A percentile compares a stretch with the other conserved stretches of the same genome.
These are phyloP conservation scores for Aurelia sp. DNA, from an alignment of 30 jellyfish, hydroid and myxozoan genomes.

Conservation along the genomic window DNA sequence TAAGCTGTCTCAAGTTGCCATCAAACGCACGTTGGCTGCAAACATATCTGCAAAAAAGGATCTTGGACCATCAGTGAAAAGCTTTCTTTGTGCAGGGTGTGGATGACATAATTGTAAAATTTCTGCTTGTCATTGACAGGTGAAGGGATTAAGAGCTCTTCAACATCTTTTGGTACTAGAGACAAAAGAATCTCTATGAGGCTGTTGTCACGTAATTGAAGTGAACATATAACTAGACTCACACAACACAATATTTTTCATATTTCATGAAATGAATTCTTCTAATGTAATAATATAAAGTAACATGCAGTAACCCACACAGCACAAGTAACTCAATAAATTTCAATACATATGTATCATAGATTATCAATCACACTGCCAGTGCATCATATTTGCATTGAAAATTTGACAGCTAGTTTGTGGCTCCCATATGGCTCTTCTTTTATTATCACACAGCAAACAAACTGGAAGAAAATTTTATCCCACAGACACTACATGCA, in stretches of 20 bases:
- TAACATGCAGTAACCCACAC: too few relatives aligned
- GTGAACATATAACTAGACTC: neutral
- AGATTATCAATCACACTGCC: neutral
- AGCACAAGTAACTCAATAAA: neutral
- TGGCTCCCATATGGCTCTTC: too few relatives aligned
- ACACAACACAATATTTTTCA: too few relatives aligned
- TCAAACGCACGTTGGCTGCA: constrained; percentile 50
- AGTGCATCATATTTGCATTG: too few relatives aligned
- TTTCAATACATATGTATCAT: neutral
- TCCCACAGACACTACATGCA: neutral
- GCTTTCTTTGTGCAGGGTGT: constrained; percentile 21
- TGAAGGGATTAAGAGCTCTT: constrained; percentile 29
- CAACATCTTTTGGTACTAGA: constrained; percentile 29
- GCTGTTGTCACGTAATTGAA: neutral
- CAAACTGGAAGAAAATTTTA: neutral
- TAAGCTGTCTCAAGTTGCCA: constrained; percentile 39
- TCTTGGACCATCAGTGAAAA: constrained; percentile 45
- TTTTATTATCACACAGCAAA: too few relatives aligned
- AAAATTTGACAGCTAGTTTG: too few relatives aligned
- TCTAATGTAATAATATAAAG: too few relatives aligned
- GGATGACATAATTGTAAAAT: constrained; percentile 50
- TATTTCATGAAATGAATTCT: too few relatives aligned
- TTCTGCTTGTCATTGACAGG: constrained; percentile 49
- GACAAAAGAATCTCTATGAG: neutral
- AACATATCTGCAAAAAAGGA: constrained; percentile 26